Evolutionary conservation across 2,113 vertebrate species (phyloP).

Genomic region (Crotalus horridus): DNA sequence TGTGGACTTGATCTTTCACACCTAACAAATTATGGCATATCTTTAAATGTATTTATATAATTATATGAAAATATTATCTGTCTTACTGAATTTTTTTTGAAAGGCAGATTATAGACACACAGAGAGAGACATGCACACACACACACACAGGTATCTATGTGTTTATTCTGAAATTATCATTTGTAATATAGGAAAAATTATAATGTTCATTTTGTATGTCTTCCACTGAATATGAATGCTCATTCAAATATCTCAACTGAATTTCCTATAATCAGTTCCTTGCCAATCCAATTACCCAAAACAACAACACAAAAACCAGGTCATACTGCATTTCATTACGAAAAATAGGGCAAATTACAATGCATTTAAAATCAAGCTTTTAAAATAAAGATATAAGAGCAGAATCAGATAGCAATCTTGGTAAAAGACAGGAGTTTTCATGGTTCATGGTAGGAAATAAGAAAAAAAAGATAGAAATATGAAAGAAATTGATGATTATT

Average conservation of each 20-base stretch:
- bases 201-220: neutral
- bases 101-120: neutral
- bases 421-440: neutral
- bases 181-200: neutral
- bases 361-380: conserved; percentile 3
- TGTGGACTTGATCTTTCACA: neutral
- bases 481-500: neutral
- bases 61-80: neutral
- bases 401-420: neutral
- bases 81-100: neutral
- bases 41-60: neutral
- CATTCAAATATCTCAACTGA: neutral
- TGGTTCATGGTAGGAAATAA: neutral
- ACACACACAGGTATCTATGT: neutral
- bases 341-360: neutral
- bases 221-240: neutral
- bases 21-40: neutral
- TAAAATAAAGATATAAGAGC: neutral
- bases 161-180: neutral
- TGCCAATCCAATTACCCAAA: neutral
- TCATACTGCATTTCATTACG: neutral
- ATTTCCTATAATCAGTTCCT: neutral
- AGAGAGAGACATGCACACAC: fast-evolving
- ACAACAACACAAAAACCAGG: neutral
- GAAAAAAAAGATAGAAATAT: neutral